Base-by-base conservation (phyloP, 2,797 vertebrate species). In the Microctenopoma lineatum region DNA sequence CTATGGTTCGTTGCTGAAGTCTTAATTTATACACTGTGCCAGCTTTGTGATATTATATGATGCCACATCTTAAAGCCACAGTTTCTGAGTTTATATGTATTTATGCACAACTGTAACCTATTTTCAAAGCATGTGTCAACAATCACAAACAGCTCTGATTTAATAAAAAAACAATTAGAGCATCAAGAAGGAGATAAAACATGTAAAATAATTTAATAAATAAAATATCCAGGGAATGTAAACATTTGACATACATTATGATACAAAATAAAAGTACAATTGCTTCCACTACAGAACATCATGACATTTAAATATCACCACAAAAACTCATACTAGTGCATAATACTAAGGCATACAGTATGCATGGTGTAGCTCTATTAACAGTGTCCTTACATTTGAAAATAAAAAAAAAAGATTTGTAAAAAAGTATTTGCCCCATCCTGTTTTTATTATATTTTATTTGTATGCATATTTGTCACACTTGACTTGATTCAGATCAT, bases 151-250 rank as follows among this genome's bases (percentile, higher is more conserved):
- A 47, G 44, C 38, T 55, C 4, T 1, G 12, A 65, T 71, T 51
- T 59, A 59, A 51, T 36, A 21, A 39, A 48, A 16, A 62, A 41
- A 41, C 13, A 39, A 39, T 52, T 1, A 45, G 51, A 62, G 39
- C 26, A 64, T 66, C 59, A 59, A 58, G 11, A 56, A 48, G 42
- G 69, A 77, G 68, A 73, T 85, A 71, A 80, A 86, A 86, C 63
- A 51, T 84, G 72, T 85, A 85, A 87, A 90, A 93, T 93, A 91
- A 93, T 94, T 94, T 94, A 92, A 92, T 94, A 92, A 94, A 92
- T 93, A 93, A 81, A 80, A 88, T 70, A 81, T 86, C 73, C 81
- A 59, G 42, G n/a, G 71, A 59, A 84, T 85, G 88, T 92, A 92
- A 93, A 93, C 86, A 90, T 89, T 79, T 82, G 62, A 88, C 83